Evolutionary conservation across 2,797 vertebrate species (phyloP), one percentile per base, ranked within the genome.

Genomic region (Sebastes minor): DNA sequence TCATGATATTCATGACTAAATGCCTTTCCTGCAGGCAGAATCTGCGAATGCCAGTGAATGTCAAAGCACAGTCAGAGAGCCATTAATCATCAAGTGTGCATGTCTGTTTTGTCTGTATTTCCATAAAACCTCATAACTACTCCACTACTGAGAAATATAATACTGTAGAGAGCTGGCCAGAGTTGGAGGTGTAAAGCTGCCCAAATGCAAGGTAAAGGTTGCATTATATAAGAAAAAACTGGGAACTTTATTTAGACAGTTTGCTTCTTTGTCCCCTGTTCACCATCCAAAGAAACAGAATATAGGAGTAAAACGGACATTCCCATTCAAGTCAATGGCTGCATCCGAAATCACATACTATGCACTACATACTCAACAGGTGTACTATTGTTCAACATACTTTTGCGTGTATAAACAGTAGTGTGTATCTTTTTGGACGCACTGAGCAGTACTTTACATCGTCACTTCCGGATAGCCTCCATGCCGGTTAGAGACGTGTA

Each of bases 1-100:
- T 83, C 68, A 55, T 35, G 69, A 81, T 84, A 82, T 86, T 82
- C 81, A 71, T 80, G 33, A 35, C 28, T 33, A 32, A 56, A 22
- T 3, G 32, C 38, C 71, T 71, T 63, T 72, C 55, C 61, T 71
- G 62, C 3, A 8, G 61, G 76, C 70, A 71, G 56, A 76, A 76
- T 68, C 56, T 71, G 57, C 5, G 66, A 71, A 74, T 35, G 84
- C 67, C 79, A 73, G 69, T 20, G 80, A 70, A 60, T 46, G 42
- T 81, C 65, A 55, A 35, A 33, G 35, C 7, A 5, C 57, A 75
- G 74, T 69, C 22, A 18, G 76, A 63, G 65, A 71, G 3, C 1
- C 70, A 82, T 89, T 81, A 49, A 87, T 90, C 81, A 88, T 49
- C 52, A 18, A 1, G 30, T 27, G 35, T 70, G 71, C 63, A 22